Percentiles rank a stretch among this genome's conserved stretches.
Conservation (phyloP, 2,888 invertebrate genomes). For the Eupithecia pulchellata region DNA sequence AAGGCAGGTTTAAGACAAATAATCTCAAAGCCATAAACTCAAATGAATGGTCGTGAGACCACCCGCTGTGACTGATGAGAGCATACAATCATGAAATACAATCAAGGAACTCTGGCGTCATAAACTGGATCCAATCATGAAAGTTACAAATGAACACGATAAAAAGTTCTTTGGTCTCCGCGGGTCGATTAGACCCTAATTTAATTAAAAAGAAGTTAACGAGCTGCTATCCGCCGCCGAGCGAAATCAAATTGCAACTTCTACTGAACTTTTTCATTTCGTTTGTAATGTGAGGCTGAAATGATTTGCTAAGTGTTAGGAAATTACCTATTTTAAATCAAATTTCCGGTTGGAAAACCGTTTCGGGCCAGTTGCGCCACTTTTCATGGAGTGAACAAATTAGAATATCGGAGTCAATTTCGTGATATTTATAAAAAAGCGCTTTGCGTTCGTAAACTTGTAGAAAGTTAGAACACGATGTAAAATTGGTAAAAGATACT, state of each 20-base stretch:
- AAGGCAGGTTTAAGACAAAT: background rate
- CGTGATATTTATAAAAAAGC: background rate
- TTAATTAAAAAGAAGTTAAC: conserved; percentile 80
- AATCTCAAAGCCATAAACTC: background rate
- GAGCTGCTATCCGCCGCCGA: conserved; percentile 64
- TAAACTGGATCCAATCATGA: conserved; percentile 32
- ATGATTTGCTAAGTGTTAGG: conserved; percentile 30
- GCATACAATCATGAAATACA: background rate
- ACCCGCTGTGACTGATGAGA: background rate
- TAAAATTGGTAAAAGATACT: too few relatives aligned
- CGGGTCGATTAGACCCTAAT: conserved; percentile 66
- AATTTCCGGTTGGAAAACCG: conserved; percentile 8
- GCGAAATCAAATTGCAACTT: conserved; percentile 72
- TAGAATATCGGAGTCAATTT: background rate
- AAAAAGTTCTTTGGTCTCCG: conserved; percentile 43
- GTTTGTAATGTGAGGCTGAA: conserved; percentile 54
- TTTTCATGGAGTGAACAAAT: background rate
- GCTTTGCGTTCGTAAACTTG: background rate
- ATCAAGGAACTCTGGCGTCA: conserved; percentile 8
- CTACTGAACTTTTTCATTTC: conserved; percentile 61
- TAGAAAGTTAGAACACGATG: background rate
- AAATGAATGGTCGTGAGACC: background rate
- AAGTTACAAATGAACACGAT: conserved; percentile 52
- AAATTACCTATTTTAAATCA: conserved; percentile 16
- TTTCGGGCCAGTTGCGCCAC: background rate